Conservation (phyloP, 2,888 invertebrate species). For the Nomada fabriciana region DNA sequence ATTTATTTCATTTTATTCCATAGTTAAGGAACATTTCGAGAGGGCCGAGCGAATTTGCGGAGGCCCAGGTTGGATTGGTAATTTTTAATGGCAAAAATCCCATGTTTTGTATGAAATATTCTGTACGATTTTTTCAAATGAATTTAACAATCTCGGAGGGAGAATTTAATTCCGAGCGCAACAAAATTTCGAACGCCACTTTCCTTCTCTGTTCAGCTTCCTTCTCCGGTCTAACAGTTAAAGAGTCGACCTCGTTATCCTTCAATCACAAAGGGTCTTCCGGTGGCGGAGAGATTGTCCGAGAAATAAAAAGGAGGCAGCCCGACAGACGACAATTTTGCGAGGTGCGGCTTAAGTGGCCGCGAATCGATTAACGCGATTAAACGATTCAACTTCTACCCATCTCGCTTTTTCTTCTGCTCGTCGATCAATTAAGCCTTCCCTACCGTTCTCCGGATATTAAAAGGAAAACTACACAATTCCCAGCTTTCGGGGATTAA, state of each 20-base stretch:
- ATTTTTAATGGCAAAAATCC: too few relatives aligned
- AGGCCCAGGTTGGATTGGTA: too few relatives aligned
- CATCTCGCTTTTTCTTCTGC: neutral
- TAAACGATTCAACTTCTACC: conserved; percentile 15
- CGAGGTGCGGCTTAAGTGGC: conserved; percentile 19
- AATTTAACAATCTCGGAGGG: too few relatives aligned
- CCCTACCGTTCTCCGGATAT: neutral
- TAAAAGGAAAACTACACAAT: neutral
- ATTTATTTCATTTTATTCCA: too few relatives aligned
- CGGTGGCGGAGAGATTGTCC: conserved; percentile 3
- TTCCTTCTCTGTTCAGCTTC: neutral
- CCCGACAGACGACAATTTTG: conserved; percentile 28
- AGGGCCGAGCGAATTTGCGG: too few relatives aligned
- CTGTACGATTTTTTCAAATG: too few relatives aligned
- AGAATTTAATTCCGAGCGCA: too few relatives aligned
- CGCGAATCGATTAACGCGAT: conserved; percentile 46
- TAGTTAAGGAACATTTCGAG: too few relatives aligned
- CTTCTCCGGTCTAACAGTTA: neutral
- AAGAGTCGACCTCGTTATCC: conserved; percentile 32
- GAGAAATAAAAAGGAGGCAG: neutral
- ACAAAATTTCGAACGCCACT: too few relatives aligned
- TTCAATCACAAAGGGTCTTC: conserved; percentile 25
- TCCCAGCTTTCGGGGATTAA: too few relatives aligned
- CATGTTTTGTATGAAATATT: too few relatives aligned
- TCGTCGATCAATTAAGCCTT: neutral